These are phyloP conservation scores for Carassius gibelio DNA, from an alignment of 2,113 vertebrate species.

Conservation along the genomic window DNA sequence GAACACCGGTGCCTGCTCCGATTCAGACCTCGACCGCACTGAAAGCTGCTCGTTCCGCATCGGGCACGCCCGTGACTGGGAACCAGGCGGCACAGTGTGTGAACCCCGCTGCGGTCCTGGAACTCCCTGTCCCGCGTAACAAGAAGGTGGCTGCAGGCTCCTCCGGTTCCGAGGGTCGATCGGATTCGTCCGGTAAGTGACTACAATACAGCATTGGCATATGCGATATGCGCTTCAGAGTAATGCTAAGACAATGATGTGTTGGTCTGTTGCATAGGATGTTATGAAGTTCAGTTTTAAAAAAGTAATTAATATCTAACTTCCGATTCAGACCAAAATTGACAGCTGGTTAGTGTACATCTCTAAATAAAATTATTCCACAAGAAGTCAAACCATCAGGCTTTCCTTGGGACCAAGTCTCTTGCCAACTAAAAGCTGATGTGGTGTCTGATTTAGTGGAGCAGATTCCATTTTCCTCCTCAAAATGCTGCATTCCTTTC, in stretches of 20 bases:
- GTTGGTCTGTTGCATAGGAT: neutral
- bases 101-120: conserved; percentile 84
- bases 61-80: conserved; percentile 64
- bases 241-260: neutral
- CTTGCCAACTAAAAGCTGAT: neutral
- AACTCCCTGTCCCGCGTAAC: conserved; percentile 77
- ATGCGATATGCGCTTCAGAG: neutral
- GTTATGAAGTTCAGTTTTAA: neutral
- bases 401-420: neutral
- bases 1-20: conserved; percentile 70
- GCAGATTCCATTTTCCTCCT: no score
- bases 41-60: conserved; percentile 68
- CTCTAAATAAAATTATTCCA: neutral
- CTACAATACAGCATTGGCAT: conserved; percentile 44
- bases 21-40: conserved; percentile 56
- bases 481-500: no score
- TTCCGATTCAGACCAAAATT: neutral
- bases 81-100: conserved; percentile 78
- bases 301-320: neutral
- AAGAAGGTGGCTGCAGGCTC: conserved; percentile 81
- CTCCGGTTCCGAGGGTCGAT: conserved; percentile 90
- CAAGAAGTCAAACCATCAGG: neutral
- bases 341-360: neutral
- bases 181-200: conserved; percentile 92
- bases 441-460: no score